Conservation (phyloP, 2,113 vertebrate genomes). For the Hylia prasina region DNA sequence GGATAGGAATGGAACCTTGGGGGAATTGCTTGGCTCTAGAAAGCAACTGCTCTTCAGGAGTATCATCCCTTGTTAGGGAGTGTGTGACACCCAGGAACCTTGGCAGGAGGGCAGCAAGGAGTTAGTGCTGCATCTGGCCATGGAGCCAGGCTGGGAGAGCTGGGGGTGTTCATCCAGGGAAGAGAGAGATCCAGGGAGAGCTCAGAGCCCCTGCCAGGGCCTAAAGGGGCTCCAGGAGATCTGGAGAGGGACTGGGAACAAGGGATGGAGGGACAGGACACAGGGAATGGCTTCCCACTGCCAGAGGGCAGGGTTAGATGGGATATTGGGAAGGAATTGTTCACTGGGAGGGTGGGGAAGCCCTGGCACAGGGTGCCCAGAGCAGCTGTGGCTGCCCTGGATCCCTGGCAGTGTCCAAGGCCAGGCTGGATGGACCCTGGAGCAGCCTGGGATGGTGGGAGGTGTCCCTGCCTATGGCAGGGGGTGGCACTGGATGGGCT, state of each 20-base stretch:
- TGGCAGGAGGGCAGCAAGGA: not conserved
- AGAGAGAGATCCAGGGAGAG: accelerated
- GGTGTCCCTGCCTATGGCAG: not conserved
- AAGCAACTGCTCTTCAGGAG: not conserved
- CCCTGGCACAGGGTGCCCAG: not conserved
- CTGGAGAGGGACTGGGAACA: not conserved
- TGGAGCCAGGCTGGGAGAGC: not conserved
- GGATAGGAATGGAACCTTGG: not conserved
- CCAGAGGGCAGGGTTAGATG: not conserved
- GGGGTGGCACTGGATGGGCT: accelerated
- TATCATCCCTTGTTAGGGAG: not conserved
- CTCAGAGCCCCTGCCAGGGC: not conserved
- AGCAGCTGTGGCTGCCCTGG: not conserved
- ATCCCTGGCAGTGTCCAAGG: not conserved
- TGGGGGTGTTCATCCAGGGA: not conserved
- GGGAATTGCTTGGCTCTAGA: too few species aligned
- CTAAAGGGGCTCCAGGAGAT: not conserved
- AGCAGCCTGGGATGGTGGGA: accelerated
- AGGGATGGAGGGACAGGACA: not conserved
- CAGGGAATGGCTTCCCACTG: not conserved
- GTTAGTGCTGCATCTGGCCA: not conserved
- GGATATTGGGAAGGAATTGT: not conserved
- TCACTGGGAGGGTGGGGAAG: not conserved
- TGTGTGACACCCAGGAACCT: not conserved
- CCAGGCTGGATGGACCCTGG: accelerated